Evolutionary conservation across 2,113 vertebrate species (phyloP), one percentile per base, ranked within the genome.

Genomic region (Lichenostomus cassidix): DNA sequence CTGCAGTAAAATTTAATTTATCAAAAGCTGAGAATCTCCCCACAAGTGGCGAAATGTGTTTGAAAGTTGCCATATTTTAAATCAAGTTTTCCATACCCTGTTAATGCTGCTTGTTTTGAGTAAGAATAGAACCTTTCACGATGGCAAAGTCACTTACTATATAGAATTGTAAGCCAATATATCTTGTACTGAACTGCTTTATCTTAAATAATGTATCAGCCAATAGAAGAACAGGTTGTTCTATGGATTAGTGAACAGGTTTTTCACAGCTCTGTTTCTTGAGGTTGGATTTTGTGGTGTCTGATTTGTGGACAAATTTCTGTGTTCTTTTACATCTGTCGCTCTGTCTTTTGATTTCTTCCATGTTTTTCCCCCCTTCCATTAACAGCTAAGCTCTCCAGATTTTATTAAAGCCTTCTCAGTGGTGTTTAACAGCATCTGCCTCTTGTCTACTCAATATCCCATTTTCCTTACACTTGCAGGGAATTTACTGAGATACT

Each of bases 341-440:
- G 5, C 14, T 13, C 20, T 63, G 6, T 47, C 8, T 25, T 35
- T 25, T 41, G 49, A 44, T 73, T 52, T 83, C 39, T 71, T 56
- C 15, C 2, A 4, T 35, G 44, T 0, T 41, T 41, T 63, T 23
- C 0, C 14, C 5, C 28, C 12, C 9, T 83, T 50, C 53, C 39
- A 27, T 77, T 52, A 83, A 86, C 39, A 33, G 11, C 0, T 71
- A n/a, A 56, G 5, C 53, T 47, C 31, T 71, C 50, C 44, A 64
- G 42, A 33, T 87, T 76, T 84, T 62, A 49, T 52, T 74, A 81
- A 65, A 77, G 24, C 50, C 31, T 77, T 77, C 29, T 74, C 63
- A 35, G 28, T 62, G 9, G 4, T 58, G 50, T 16, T 62, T 83
- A 47, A 53, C 39, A 80, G 50, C 50, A 58, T 28, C 68, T 83